Conservation (phyloP, 2,888 invertebrate species). For the Tipula lateralis region DNA sequence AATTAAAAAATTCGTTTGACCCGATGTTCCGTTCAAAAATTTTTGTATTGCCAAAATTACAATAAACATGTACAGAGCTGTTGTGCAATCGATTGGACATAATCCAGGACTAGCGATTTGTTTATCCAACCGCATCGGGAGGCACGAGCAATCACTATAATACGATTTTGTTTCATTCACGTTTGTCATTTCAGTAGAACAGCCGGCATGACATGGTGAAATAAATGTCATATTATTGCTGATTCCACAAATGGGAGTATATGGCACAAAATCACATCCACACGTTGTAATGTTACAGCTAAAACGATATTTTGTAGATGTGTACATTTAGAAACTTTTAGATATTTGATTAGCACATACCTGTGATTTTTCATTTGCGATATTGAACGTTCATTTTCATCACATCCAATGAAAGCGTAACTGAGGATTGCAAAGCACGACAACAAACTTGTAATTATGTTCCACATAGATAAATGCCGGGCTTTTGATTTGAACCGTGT, state of each 20-base stretch:
- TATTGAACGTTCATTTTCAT: constrained; percentile 36
- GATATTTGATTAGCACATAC: background rate
- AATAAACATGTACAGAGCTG: constrained; percentile 54
- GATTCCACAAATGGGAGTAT: constrained; percentile 59
- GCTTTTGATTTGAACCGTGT: constrained; percentile 57
- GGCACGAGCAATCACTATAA: constrained; percentile 53
- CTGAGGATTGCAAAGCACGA: constrained; percentile 55
- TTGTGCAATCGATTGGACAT: constrained; percentile 55
- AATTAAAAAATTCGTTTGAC: constrained; percentile 59
- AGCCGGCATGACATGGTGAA: constrained; percentile 69
- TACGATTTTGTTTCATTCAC: constrained; percentile 44
- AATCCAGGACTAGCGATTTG: constrained; percentile 52
- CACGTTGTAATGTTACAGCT: constrained; percentile 52
- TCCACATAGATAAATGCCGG: constrained; percentile 56
- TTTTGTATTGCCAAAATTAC: constrained; percentile 55
- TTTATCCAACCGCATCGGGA: constrained; percentile 36
- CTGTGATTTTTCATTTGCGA: constrained; percentile 46
- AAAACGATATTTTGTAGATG: constrained; percentile 45
- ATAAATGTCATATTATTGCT: constrained; percentile 55
- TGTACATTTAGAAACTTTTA: background rate
- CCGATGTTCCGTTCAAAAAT: constrained; percentile 57
- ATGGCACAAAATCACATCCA: constrained; percentile 59
- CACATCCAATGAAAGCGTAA: constrained; percentile 57
- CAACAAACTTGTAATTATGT: constrained; percentile 55
- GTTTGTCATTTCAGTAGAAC: constrained; percentile 44